These are phyloP conservation scores for Anneissia japonica DNA, from an alignment of 35 echinoderm and acorn worm genomes.

Conservation along the genomic window DNA sequence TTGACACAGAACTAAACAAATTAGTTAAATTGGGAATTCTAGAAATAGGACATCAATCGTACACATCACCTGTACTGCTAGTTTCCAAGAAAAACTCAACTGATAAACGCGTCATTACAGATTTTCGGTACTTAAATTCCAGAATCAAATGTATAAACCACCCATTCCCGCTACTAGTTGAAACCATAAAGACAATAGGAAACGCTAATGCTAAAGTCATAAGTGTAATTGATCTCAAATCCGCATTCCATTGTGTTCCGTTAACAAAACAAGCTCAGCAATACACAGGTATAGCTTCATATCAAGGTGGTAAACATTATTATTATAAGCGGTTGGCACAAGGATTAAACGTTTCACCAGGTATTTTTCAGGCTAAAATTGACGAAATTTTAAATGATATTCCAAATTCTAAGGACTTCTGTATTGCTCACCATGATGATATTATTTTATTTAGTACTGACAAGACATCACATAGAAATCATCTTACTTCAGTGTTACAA, in stretches of 20 bases:
- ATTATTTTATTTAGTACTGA: slow-evolving; percentile 38
- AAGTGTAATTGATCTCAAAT: slow-evolving; percentile 49
- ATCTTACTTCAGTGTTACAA: slow-evolving; percentile 30
- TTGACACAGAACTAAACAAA: slow-evolving; percentile 35
- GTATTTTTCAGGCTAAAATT: slow-evolving; percentile 33
- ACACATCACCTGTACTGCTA: slow-evolving; percentile 47
- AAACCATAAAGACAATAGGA: slow-evolving; percentile 35
- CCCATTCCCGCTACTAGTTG: slow-evolving; percentile 38
- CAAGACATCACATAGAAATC: slow-evolving; percentile 17
- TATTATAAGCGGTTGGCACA: slow-evolving; percentile 18
- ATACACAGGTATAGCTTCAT: slow-evolving; percentile 51
- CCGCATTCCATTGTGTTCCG: slow-evolving; percentile 37
- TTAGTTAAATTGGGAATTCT: slow-evolving; percentile 46
- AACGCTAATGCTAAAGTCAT: slow-evolving; percentile 24
- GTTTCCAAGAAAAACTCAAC: slow-evolving; percentile 33
- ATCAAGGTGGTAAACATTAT: slow-evolving; percentile 52
- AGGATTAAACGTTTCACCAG: slow-evolving; percentile 25
- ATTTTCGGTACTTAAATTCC: slow-evolving; percentile 33
- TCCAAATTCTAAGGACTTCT: slow-evolving; percentile 19
- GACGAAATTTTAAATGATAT: slow-evolving; percentile 17
- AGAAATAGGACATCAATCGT: slow-evolving; percentile 36
- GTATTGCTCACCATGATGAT: slow-evolving; percentile 42
- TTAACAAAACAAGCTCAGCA: slow-evolving; percentile 23
- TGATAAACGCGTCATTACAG: slow-evolving; percentile 42
- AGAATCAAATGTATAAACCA: slow-evolving; percentile 42